phyloP scores from a whole-genome alignment of 2,797 vertebrate species.

The Sylvia borin region DNA sequence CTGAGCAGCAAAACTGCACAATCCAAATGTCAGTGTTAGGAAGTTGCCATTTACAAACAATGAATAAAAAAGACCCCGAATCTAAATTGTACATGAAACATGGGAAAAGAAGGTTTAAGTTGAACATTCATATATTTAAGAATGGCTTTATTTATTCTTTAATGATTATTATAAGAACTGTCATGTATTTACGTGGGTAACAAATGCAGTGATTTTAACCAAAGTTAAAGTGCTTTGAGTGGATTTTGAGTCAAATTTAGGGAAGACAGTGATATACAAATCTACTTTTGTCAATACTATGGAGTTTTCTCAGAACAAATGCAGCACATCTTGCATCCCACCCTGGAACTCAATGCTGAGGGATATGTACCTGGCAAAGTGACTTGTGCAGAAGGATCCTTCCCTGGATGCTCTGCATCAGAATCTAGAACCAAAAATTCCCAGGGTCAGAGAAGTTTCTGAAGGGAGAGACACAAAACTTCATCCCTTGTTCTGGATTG shows the following conservation, averaged over 20 bases:
- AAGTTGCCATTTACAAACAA: neutral
- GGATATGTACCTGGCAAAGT: neutral
- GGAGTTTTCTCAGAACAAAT: neutral
- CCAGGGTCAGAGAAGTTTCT: neutral
- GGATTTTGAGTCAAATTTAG: neutral
- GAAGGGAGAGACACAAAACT: neutral
- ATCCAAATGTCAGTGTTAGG: neutral
- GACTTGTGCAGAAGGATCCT: neutral
- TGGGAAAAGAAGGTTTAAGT: neutral
- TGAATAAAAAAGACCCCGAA: neutral
- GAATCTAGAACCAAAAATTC: neutral
- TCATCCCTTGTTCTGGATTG: neutral
- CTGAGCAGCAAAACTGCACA: neutral
- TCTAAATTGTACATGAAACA: neutral
- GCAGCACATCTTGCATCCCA: neutral
- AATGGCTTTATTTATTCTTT: neutral
- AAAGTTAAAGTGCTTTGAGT: neutral
- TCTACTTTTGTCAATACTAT: neutral
- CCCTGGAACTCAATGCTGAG: neutral
- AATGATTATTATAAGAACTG: neutral
- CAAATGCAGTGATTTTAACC: neutral
- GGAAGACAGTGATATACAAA: neutral
- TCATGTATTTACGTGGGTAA: neutral
- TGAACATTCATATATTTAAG: neutral
- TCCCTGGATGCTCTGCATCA: neutral